Conservation (phyloP, 2,113 vertebrate genomes). For the Heterotilapia buettikoferi region DNA sequence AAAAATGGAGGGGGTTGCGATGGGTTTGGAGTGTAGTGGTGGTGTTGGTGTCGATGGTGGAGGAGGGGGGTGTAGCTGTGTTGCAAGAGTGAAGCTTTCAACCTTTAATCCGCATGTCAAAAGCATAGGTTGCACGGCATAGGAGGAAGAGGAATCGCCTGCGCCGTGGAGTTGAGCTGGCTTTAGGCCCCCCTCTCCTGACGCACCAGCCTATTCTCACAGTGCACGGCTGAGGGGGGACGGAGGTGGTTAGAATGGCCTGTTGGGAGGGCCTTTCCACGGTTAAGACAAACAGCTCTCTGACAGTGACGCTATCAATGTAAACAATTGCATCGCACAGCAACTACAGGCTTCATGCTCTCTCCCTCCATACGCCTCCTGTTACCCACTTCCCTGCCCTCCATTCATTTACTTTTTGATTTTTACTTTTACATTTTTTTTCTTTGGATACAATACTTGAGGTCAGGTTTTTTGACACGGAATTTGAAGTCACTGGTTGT, state of each 20-base stretch:
- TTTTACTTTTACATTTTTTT: constrained; percentile 11
- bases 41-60: neutral
- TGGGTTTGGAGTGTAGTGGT: neutral
- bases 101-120: constrained; percentile 69
- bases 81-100: constrained; percentile 60
- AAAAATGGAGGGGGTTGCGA: neutral
- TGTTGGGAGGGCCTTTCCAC: constrained; percentile 42
- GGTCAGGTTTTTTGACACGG: constrained; percentile 69
- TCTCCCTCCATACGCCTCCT: neutral
- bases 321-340: constrained; percentile 52
- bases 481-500: constrained; percentile 78
- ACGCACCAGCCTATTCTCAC: constrained; percentile 13
- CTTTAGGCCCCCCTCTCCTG: constrained; percentile 27
- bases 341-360: neutral
- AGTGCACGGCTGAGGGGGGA: constrained; percentile 14
- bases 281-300: constrained; percentile 50
- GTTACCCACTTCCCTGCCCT: neutral
- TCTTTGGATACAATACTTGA: constrained; percentile 68
- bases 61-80: neutral
- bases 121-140: constrained; percentile 55
- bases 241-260: constrained; percentile 42
- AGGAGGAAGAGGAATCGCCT: constrained; percentile 50
- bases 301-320: constrained; percentile 58
- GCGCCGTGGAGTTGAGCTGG: neutral
- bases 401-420: constrained; percentile 16